A percentile compares a stretch with the other conserved stretches of the same genome.
Conservation (phyloP, 2,113 vertebrate species). For the Pagrus major region DNA sequence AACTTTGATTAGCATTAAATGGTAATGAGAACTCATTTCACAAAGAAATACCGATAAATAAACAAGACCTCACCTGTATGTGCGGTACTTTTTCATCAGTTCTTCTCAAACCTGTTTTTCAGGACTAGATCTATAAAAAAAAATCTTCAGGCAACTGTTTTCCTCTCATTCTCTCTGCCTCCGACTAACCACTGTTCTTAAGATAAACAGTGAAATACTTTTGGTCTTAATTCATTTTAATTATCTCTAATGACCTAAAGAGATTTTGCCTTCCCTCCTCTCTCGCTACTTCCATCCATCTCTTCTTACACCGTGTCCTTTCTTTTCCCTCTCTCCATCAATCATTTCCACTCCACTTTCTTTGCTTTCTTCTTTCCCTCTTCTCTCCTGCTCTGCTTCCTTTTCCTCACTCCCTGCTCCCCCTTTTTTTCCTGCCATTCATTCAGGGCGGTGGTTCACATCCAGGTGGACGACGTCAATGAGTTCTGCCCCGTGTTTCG, state of each 20-base stretch:
- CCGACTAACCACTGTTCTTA: neutral
- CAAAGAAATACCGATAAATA: slow-evolving; percentile 21
- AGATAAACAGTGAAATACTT: neutral
- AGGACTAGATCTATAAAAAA: neutral
- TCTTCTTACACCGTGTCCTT: slow-evolving; percentile 2
- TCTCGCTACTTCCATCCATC: slow-evolving; percentile 7
- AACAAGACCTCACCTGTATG: neutral
- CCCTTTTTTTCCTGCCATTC: neutral
- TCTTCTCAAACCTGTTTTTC: neutral
- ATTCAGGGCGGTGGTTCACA: slow-evolving; percentile 94
- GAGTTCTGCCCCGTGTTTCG: slow-evolving; percentile 95
- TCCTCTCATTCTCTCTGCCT: slow-evolving; percentile 1
- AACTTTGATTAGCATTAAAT: neutral
- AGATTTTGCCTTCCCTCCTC: slow-evolving; percentile 6
- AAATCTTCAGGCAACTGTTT: neutral
- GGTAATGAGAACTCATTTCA: slow-evolving; percentile 2
- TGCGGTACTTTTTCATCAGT: neutral
- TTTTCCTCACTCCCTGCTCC: neutral
- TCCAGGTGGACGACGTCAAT: slow-evolving; percentile 97
- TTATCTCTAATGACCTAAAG: slow-evolving; percentile 39
- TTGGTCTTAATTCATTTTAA: slow-evolving; percentile 22
- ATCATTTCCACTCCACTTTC: slow-evolving; percentile 22
- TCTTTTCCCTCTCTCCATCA: slow-evolving; percentile 5
- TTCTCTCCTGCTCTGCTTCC: neutral
- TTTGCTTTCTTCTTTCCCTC: neutral